Conservation (phyloP, 2,113 vertebrate genomes). For the Ceyx cyanopectus region DNA sequence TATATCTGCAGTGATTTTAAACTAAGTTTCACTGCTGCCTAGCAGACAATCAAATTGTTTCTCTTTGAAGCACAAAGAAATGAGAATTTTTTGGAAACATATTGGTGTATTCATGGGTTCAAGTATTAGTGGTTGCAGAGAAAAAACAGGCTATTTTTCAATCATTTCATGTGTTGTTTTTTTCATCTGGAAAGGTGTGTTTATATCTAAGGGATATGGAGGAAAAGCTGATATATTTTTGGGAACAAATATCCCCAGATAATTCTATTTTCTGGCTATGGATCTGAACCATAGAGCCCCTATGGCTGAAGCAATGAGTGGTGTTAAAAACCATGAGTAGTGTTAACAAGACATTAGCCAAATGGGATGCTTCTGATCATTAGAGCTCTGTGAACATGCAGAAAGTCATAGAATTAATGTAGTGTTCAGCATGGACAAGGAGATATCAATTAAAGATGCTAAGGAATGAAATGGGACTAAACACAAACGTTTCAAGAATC, state of each 20-base stretch:
- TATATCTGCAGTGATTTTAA: neutral
- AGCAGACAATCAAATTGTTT: neutral
- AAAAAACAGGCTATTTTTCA: neutral
- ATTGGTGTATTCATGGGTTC: neutral
- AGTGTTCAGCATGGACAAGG: neutral
- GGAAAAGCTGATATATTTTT: neutral
- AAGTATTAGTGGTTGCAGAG: neutral
- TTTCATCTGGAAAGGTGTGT: neutral
- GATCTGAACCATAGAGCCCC: neutral
- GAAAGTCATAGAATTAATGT: neutral
- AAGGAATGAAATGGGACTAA: neutral
- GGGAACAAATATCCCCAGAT: neutral
- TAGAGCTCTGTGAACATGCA: neutral
- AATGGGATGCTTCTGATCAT: neutral
- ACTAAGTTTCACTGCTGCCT: neutral
- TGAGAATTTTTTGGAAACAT: neutral
- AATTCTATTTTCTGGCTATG: neutral
- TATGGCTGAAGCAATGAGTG: neutral
- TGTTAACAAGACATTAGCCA: neutral
- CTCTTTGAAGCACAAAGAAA: neutral
- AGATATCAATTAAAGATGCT: neutral
- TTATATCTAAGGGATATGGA: neutral
- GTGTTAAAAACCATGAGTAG: neutral
- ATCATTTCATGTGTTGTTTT: neutral
- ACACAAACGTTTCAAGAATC: neutral